Evolutionary conservation across 2,797 vertebrate genomes (phyloP), one percentile per base, ranked within the genome.

Genomic region (Podarcis siculus): DNA sequence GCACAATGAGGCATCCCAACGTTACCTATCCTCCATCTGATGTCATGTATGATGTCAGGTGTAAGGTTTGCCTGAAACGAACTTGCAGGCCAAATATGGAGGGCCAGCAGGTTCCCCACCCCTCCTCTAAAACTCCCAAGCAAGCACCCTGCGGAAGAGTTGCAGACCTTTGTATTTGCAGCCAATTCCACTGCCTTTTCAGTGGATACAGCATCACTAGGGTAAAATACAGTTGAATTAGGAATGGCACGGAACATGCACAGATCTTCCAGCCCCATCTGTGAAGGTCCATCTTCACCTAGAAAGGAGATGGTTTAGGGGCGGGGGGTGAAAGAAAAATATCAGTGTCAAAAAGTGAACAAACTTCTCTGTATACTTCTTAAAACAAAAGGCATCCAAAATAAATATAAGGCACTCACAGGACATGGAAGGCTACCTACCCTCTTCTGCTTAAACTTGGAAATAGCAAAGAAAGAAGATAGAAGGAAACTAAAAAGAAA

Each of bases 181-280:
- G 98, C 98, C 94, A 99, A 95, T 91, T 99, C 98, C 87, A 99
- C 98, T 0, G 99, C 98, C 94, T 98, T 99, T 96, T 99, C 99
- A 17, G 98, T 98, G 37, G 98, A 97, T 82, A 99, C 98, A 2
- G 97, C 99, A 58, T 99, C 99, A 1, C 98, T 98, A 39, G 98
- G 98, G 90, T 98, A 99, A 94, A 99, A 99, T 87, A 99, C 96
- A 6, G 99, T 99, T 2, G 98, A 94, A 23, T 93, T 97, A 87
- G 98, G 99, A 90, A 99, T 88, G 71, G 97, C 95, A 77, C 98
- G 97, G 93, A 99, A 99, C 98, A 99, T 98, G 92, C 96, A 96
- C 88, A 99, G 89, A 78, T 99, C 99, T 95, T 99, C 98, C 78
- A 99, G 97, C 69, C 97, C 98, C 99, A 99, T 99, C 96, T 98